Conservation (phyloP, 2,888 invertebrate species). For the Mellilla xanthometata region DNA sequence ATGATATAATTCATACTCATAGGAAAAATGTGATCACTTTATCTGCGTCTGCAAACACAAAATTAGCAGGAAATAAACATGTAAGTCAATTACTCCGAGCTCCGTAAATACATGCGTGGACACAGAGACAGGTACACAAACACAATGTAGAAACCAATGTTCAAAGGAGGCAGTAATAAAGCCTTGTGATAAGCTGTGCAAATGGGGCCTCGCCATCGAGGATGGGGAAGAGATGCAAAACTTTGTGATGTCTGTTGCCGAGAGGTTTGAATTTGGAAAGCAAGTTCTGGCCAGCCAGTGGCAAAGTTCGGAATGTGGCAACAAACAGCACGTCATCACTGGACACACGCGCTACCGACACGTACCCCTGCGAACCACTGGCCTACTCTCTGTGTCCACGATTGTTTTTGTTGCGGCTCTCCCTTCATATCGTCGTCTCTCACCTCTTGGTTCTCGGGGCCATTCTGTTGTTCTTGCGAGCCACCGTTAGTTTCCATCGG, state of each 20-base stretch:
- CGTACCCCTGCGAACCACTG: conserved; percentile 88
- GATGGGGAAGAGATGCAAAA: conserved; percentile 62
- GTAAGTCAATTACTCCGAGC: conserved; percentile 37
- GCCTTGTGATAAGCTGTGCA: conserved; percentile 66
- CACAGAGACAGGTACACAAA: conserved; percentile 69
- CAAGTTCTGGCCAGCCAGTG: neutral
- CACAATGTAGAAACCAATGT: conserved; percentile 49
- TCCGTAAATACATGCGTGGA: conserved; percentile 78
- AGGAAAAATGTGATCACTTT: conserved; percentile 33
- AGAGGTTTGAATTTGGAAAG: conserved; percentile 35
- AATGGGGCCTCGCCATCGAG: conserved; percentile 73
- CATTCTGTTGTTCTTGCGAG: conserved; percentile 68
- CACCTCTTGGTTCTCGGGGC: conserved; percentile 77
- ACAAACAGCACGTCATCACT: conserved; percentile 64
- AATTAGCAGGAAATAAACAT: conserved; percentile 37
- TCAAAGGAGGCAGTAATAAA: conserved; percentile 46
- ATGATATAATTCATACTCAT: conserved; percentile 27
- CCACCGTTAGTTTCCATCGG: conserved; percentile 79
- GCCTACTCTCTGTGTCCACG: conserved; percentile 88
- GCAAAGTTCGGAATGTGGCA: too few relatives aligned
- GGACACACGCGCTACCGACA: conserved; percentile 77
- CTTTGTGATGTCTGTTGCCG: conserved; percentile 68
- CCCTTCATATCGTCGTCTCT: conserved; percentile 71
- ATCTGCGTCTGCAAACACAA: conserved; percentile 44
- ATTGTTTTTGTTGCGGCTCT: conserved; percentile 78